These are phyloP conservation scores for Lepidocyrtinus sp. DNA, from an alignment of 2,888 invertebrate genomes.

Conservation along the genomic window DNA sequence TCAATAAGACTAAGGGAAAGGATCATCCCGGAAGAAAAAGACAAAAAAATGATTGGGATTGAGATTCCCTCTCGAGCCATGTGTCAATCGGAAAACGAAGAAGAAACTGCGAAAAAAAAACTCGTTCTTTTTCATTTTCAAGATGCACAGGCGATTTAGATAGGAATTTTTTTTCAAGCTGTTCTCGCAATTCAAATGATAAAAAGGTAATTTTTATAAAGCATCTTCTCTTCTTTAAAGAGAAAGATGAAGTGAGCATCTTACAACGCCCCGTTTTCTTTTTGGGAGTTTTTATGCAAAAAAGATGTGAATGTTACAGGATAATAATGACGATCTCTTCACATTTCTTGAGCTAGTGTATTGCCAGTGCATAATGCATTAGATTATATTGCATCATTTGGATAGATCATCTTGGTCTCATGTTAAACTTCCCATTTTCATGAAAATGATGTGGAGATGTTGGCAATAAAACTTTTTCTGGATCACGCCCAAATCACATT, in stretches of 20 bases:
- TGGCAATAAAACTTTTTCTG: slow-evolving; percentile 38
- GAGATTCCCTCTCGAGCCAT: neutral
- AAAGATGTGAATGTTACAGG: neutral
- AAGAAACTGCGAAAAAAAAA: neutral
- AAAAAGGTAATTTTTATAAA: neutral
- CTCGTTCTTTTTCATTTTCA: neutral
- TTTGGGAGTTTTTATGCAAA: neutral
- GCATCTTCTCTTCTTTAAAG: neutral
- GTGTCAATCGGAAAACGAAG: neutral
- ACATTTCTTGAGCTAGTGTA: too few species aligned
- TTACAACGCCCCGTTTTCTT: neutral
- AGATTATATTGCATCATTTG: too few species aligned
- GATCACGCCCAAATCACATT: slow-evolving; percentile 54
- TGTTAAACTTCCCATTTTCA: slow-evolving; percentile 5
- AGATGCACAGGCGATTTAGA: neutral
- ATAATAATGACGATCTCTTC: slow-evolving; percentile 26
- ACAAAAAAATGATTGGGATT: neutral
- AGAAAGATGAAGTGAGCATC: neutral
- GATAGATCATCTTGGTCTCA: too few species aligned
- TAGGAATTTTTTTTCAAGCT: too few species aligned
- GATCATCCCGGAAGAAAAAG: neutral
- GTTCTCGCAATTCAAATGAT: neutral
- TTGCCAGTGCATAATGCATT: too few species aligned
- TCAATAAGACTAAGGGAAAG: too few species aligned
- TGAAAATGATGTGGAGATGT: neutral